A percentile compares a stretch with the other conserved stretches of the same genome.
Evolutionary conservation across 1,140 invertebrate species (phyloP).

Genomic region (Heliconius melpomene): DNA sequence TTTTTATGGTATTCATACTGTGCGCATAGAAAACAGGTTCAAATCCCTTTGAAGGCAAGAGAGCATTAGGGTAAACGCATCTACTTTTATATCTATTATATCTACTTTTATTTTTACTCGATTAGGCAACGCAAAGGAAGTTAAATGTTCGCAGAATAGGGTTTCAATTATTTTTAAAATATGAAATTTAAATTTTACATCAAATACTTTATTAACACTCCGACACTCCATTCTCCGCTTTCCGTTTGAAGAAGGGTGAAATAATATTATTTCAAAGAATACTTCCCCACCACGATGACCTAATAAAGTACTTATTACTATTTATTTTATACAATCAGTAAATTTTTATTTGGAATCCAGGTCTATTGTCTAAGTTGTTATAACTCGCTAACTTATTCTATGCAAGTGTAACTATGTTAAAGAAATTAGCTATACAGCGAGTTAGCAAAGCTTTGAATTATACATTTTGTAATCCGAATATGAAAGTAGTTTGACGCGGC

Average conservation of each 20-base stretch:
- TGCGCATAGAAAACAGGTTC: background rate
- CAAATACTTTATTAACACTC: too few relatives aligned
- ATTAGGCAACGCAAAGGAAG: too few relatives aligned
- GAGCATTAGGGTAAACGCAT: background rate
- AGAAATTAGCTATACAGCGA: constrained; percentile 17
- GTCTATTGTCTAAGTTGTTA: background rate
- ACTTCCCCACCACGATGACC: too few relatives aligned
- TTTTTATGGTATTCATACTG: background rate
- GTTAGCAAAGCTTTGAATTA: constrained; percentile 28
- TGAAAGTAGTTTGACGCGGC: constrained; percentile 16
- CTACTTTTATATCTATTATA: too few relatives aligned
- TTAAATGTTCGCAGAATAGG: too few relatives aligned
- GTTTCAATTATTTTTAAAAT: too few relatives aligned
- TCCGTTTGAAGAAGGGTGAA: too few relatives aligned
- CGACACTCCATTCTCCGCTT: too few relatives aligned
- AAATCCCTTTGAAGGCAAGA: background rate
- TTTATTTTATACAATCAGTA: too few relatives aligned
- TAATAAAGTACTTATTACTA: too few relatives aligned
- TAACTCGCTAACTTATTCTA: constrained; percentile 22
- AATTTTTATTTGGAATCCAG: background rate
- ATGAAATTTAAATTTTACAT: too few relatives aligned
- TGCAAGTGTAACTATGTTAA: constrained; percentile 28
- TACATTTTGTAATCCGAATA: constrained; percentile 29
- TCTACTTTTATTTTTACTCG: background rate
- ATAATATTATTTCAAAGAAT: too few relatives aligned